Evolutionary conservation across 2,797 vertebrate genomes (phyloP), one percentile per base, ranked within the genome.

Genomic region (Echeneis naucrates): DNA sequence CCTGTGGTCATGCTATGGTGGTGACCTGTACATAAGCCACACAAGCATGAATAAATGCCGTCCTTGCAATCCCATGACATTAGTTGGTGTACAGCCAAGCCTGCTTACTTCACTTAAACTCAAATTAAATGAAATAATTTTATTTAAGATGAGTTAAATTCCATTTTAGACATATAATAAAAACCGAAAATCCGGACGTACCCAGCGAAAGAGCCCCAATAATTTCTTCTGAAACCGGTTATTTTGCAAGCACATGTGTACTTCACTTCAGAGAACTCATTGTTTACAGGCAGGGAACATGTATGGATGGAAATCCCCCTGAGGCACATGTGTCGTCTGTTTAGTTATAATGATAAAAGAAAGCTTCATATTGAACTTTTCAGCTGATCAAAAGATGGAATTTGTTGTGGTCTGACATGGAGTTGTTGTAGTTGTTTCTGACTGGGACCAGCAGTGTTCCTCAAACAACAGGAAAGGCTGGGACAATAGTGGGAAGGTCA

Each of bases 401-500:
- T 47, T 26, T 55, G 4, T 27, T 35, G 38, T 48, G 35, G 51
- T 27, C 42, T 60, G 35, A 72, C 13, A 9, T 59, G 27, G 12
- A 21, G 11, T 52, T 52, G 58, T 68, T 71, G 42, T 30, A 44
- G 55, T 72, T 55, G 66, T 80, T 83, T 75, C 56, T 58, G 55
- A 68, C 72, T 72, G 61, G 47, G 56, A 33, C 72, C 38, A 51
- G 52, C 17, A 14, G 37, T 38, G 64, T 77, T 84, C 75, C 77
- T 90, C 63, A 67, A 82, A 85, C 72, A 88, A 90, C 90, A 91
- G 89, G 88, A 92, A 90, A 75, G 9, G 21, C 37, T 17, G 57
- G 65, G 79, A 88, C 88, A 92, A 93, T 87, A 50, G 59, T 42
- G 71, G 91, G 91, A 92, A 89, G 75, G 67, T 57, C 32, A 83